These are phyloP conservation scores for Syngnathus typhle DNA, from an alignment of 2,113 vertebrate genomes.

Conservation along the genomic window DNA sequence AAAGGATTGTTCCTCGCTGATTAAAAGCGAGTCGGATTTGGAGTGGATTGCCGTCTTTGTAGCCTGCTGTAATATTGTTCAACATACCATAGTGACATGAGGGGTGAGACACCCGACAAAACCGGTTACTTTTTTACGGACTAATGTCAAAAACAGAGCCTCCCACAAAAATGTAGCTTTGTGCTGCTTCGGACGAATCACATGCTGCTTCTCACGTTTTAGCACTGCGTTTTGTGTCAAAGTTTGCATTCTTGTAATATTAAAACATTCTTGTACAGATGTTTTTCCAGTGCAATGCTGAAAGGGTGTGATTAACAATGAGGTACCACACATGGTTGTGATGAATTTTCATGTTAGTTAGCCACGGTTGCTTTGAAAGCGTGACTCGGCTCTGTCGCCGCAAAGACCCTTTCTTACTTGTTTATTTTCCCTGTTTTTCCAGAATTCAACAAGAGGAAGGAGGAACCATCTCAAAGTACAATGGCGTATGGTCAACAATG, in stretches of 20 bases:
- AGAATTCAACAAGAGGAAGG: no score
- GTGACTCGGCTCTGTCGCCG: conserved; percentile 4
- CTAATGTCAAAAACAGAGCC: conserved; percentile 50
- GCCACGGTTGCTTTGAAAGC: conserved; percentile 13
- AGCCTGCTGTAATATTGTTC: conserved; percentile 19
- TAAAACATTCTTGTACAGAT: conserved; percentile 47
- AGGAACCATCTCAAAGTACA: no score
- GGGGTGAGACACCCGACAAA: conserved; percentile 9
- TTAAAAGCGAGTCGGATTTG: conserved; percentile 23
- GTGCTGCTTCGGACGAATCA: conserved; percentile 18
- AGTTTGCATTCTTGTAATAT: conserved; percentile 48
- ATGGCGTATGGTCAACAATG: neutral
- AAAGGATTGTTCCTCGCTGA: conserved; percentile 30
- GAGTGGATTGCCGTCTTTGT: conserved; percentile 27
- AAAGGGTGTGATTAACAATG: conserved; percentile 43
- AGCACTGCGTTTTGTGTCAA: conserved; percentile 40
- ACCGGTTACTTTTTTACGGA: conserved; percentile 9
- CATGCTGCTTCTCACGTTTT: conserved; percentile 32
- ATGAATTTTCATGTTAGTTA: conserved; percentile 28
- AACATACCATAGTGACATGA: conserved; percentile 18
- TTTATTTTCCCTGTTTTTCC: no score
- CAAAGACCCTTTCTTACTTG: conserved; percentile 10
- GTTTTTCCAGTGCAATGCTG: conserved; percentile 11
- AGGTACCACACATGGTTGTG: conserved; percentile 27
- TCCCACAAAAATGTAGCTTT: conserved; percentile 38